Conservation (phyloP, 2,888 invertebrate species). For the Apodemia duryi region DNA sequence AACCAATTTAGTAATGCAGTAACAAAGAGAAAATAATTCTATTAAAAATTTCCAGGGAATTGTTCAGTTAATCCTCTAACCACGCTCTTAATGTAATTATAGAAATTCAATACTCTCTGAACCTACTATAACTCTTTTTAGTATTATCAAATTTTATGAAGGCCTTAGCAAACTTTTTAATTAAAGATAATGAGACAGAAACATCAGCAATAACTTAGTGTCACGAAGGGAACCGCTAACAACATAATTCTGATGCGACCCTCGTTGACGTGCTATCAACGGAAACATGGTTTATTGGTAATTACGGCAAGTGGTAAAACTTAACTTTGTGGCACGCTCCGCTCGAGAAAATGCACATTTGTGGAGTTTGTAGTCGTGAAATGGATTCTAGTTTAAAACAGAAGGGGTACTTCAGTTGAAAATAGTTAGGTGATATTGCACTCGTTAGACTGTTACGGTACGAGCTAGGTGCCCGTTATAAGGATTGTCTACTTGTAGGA, state of each 20-base stretch:
- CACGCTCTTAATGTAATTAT: conserved; percentile 62
- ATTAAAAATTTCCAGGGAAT: conserved; percentile 36
- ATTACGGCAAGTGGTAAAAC: conserved; percentile 67
- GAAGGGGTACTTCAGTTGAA: conserved; percentile 58
- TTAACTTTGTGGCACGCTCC: conserved; percentile 58
- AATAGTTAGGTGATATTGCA: conserved; percentile 67
- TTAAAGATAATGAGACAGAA: conserved; percentile 71
- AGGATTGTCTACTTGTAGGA: conserved; percentile 43
- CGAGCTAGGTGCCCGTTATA: conserved; percentile 46
- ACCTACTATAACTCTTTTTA: background rate
- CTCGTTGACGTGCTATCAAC: conserved; percentile 52
- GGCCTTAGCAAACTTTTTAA: conserved; percentile 71
- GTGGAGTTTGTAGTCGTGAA: conserved; percentile 64
- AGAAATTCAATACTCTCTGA: conserved; percentile 46
- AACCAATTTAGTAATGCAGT: conserved; percentile 42
- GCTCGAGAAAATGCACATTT: conserved; percentile 63
- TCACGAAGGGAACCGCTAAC: conserved; percentile 55
- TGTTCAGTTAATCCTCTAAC: conserved; percentile 41
- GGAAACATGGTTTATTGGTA: conserved; percentile 66
- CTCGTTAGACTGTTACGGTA: conserved; percentile 59
- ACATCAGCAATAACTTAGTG: conserved; percentile 63
- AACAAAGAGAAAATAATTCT: conserved; percentile 39
- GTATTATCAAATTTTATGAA: conserved; percentile 45
- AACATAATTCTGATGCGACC: conserved; percentile 60
- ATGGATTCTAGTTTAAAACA: conserved; percentile 73